A percentile compares a stretch with the other conserved stretches of the same genome.
Evolutionary conservation across 2,113 vertebrate species (phyloP).

Genomic region (Danionella cerebrum): DNA sequence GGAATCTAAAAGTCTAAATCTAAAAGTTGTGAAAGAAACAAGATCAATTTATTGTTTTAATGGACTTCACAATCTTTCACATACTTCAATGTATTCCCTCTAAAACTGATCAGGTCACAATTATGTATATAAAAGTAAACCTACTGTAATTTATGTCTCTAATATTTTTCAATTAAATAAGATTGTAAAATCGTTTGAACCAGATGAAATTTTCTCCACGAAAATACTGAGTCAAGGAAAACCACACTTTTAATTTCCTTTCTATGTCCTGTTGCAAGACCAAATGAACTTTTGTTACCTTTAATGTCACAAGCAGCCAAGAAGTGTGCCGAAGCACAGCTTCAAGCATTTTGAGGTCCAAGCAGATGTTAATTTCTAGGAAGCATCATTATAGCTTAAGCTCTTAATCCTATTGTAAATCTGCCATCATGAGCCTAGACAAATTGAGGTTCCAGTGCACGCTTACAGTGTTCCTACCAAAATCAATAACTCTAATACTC

Average conservation of each 20-base stretch:
- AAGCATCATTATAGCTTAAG: conserved; percentile 6
- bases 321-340: not conserved
- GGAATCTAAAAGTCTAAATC: too few species aligned
- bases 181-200: not conserved
- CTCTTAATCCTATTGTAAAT: conserved; percentile 16
- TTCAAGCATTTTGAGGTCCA: not conserved
- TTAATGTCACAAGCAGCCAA: not conserved
- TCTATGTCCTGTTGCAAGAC: not conserved
- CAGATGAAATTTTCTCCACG: not conserved
- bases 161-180: too few species aligned
- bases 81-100: too few species aligned
- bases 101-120: too few species aligned
- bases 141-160: too few species aligned
- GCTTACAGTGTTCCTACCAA: conserved; percentile 1
- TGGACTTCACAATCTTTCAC: too few species aligned
- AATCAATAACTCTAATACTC: conserved; percentile 3
- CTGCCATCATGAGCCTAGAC: not conserved
- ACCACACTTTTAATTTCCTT: not conserved
- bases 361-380: conserved; percentile 18
- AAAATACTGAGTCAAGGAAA: not conserved
- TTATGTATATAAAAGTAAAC: too few species aligned
- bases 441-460: not conserved
- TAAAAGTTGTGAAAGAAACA: too few species aligned
- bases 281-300: not conserved
- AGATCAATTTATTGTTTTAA: too few species aligned